A percentile compares a stretch with the other conserved stretches of the same genome.
These are phyloP conservation scores for Lysandra coridon DNA, from an alignment of 2,888 invertebrate genomes.

Conservation along the genomic window DNA sequence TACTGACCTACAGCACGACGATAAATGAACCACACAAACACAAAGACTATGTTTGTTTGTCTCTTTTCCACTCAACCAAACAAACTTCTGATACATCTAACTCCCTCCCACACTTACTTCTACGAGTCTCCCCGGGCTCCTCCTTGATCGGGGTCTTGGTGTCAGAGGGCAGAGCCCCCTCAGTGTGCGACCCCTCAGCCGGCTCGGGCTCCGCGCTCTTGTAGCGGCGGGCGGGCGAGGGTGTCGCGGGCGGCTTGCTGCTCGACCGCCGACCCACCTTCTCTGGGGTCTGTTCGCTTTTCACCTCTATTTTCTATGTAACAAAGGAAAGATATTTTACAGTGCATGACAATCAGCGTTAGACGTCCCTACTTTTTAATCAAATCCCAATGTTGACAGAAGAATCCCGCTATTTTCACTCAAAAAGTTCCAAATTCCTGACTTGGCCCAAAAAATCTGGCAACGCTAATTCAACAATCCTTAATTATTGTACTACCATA, in stretches of 20 bases:
- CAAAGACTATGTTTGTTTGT: too few species aligned
- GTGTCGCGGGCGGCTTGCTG: conserved; percentile 61
- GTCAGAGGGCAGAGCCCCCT: conserved; percentile 58
- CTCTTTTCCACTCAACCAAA: not conserved
- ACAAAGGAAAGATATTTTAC: not conserved
- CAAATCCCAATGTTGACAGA: too few species aligned
- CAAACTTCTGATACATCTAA: not conserved
- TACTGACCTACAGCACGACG: too few species aligned
- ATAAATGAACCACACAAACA: too few species aligned
- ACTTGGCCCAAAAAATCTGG: too few species aligned
- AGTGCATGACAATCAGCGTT: too few species aligned
- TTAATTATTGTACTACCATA: too few species aligned
- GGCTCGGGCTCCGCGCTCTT: conserved; percentile 63
- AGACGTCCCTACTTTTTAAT: too few species aligned
- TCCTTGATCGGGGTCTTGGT: conserved; percentile 58
- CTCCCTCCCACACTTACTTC: conserved; percentile 54
- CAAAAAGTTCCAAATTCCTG: too few species aligned
- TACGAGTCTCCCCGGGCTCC: conserved; percentile 59
- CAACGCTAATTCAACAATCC: too few species aligned
- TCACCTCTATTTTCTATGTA: conserved; percentile 73
- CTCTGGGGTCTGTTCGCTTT: conserved; percentile 69
- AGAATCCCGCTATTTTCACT: too few species aligned
- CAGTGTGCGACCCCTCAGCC: conserved; percentile 64
- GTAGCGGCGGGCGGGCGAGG: conserved; percentile 64
- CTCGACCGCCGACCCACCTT: conserved; percentile 61